Percentiles rank a stretch among this genome's conserved stretches.
phyloP scores from a whole-genome alignment of 1,140 invertebrate species.

The Aphidius ervi region DNA sequence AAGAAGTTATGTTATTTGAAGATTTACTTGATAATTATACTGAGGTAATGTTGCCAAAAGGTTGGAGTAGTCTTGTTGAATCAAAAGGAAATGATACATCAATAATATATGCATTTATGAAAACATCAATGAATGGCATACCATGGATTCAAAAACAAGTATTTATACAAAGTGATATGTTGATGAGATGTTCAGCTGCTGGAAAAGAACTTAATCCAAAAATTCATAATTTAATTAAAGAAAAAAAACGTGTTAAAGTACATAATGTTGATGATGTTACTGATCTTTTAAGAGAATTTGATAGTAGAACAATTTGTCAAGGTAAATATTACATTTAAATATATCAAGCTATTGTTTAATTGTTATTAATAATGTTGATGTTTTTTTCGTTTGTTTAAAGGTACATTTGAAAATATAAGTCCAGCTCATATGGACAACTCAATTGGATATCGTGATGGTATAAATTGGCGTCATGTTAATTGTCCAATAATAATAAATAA shows the following conservation, averaged over 20 bases:
- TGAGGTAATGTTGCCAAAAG: slow-evolving; percentile 40
- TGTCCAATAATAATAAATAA: slow-evolving; percentile 43
- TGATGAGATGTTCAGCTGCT: slow-evolving; percentile 36
- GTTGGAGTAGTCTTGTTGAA: slow-evolving; percentile 42
- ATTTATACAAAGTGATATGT: slow-evolving; percentile 44
- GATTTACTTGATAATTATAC: slow-evolving; percentile 45
- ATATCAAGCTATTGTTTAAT: neutral
- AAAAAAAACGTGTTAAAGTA: slow-evolving; percentile 32
- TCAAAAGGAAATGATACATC: slow-evolving; percentile 41
- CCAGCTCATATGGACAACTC: slow-evolving; percentile 27
- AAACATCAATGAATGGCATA: slow-evolving; percentile 36
- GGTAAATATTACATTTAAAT: slow-evolving; percentile 29
- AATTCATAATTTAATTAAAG: slow-evolving; percentile 36
- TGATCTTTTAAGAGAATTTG: slow-evolving; percentile 44
- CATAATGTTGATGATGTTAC: slow-evolving; percentile 39
- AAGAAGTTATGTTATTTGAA: slow-evolving; percentile 39
- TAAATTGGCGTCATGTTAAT: slow-evolving; percentile 41
- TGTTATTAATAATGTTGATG: neutral
- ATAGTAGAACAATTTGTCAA: slow-evolving; percentile 41
- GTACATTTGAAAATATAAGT: slow-evolving; percentile 19
- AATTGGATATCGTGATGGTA: slow-evolving; percentile 36
- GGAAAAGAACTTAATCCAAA: slow-evolving; percentile 40
- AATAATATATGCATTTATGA: slow-evolving; percentile 40
- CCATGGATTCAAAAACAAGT: slow-evolving; percentile 46
- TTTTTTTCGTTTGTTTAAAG: neutral